A percentile compares a stretch with the other conserved stretches of the same genome.
phyloP scores from a whole-genome alignment of 2,797 vertebrate species.

The Tragopan temminckii region DNA sequence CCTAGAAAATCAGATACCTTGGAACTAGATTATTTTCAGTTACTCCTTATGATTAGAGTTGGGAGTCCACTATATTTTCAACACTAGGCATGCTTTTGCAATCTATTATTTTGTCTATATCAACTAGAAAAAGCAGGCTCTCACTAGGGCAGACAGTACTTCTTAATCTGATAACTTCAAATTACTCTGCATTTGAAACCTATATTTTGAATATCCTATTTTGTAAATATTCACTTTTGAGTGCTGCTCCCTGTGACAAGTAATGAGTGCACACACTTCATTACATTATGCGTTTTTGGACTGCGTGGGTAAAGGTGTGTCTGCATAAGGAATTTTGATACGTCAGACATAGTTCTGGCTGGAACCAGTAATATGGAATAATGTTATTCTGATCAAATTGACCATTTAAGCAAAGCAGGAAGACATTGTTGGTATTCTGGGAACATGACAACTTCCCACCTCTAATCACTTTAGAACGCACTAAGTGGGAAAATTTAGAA shows the following conservation, averaged over 20 bases:
- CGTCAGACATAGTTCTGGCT: not conserved
- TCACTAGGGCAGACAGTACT: not conserved
- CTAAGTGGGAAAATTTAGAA: not conserved
- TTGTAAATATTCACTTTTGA: not conserved
- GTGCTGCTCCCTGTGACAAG: not conserved
- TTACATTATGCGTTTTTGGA: not conserved
- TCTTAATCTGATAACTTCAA: not conserved
- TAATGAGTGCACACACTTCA: not conserved
- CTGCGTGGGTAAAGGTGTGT: not conserved
- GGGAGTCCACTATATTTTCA: not conserved
- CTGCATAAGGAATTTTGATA: not conserved
- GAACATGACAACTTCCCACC: not conserved
- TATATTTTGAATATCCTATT: not conserved
- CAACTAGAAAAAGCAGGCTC: not conserved
- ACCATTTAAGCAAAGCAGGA: not conserved
- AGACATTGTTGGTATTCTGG: not conserved
- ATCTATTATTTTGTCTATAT: rapidly evolving
- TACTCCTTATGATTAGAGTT: not conserved
- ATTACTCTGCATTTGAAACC: rapidly evolving
- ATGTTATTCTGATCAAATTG: not conserved
- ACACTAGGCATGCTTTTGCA: not conserved
- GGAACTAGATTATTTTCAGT: not conserved
- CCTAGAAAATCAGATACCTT: not conserved
- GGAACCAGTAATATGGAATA: not conserved
- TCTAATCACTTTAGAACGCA: not conserved